A percentile compares a stretch with the other conserved stretches of the same genome.
These are phyloP conservation scores for Pituophis catenifer DNA, from an alignment of 2,113 vertebrate species.

Conservation along the genomic window DNA sequence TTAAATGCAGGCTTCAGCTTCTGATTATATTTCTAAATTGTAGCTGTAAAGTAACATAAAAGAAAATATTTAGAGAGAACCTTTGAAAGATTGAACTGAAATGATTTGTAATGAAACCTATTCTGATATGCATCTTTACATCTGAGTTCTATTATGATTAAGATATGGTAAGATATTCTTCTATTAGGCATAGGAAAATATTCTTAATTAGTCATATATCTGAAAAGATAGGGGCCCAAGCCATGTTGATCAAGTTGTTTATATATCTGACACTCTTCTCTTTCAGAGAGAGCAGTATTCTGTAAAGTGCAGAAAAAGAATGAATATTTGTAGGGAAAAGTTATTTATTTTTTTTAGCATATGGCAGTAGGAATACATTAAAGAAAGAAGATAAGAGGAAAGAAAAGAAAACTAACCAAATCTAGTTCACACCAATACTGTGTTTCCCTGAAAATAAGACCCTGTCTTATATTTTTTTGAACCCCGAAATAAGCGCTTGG, in stretches of 20 bases:
- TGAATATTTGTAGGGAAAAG: not conserved
- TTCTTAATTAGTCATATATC: conserved; percentile 36
- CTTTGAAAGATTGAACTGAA: conserved; percentile 1
- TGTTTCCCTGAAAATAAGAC: too few species aligned
- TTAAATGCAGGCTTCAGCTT: conserved; percentile 4
- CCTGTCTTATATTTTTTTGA: too few species aligned
- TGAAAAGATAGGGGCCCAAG: conserved; percentile 21
- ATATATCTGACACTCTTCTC: not conserved
- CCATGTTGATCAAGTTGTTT: conserved; percentile 15
- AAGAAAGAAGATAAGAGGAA: not conserved
- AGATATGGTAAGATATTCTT: conserved; percentile 20
- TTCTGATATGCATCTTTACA: conserved; percentile 33
- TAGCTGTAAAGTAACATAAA: not conserved
- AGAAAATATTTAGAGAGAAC: not conserved
- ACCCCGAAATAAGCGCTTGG: too few species aligned
- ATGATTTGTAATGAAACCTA: conserved; percentile 27
- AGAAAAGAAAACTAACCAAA: not conserved
- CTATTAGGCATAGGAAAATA: conserved; percentile 28
- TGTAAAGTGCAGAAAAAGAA: not conserved
- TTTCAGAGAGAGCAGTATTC: not conserved
- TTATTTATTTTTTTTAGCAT: not conserved
- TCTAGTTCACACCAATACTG: not conserved
- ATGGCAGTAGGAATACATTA: not conserved
- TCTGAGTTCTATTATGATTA: conserved; percentile 39
- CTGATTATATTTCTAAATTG: fast-evolving